A percentile compares a stretch with the other conserved stretches of the same genome.
Conservation (phyloP, 2,113 vertebrate species). For the Oxygymnocypris stewartii region DNA sequence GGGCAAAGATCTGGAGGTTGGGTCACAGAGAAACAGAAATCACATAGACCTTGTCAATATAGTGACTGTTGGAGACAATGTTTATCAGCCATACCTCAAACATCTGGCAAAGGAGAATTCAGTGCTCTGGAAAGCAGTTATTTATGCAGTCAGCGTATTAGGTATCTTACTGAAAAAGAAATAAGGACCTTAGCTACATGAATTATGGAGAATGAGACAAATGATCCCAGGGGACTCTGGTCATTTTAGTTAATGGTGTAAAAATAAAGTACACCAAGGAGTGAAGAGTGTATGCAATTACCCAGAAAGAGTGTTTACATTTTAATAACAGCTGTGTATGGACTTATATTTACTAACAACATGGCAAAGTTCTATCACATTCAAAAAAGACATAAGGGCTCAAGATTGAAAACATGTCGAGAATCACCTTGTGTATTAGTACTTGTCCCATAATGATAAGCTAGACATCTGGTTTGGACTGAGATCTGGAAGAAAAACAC, state of each 20-base stretch:
- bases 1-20: background rate
- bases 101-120: background rate
- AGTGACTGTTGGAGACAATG: background rate
- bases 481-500: background rate
- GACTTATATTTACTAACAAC: background rate
- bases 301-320: background rate
- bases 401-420: background rate
- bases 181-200: background rate
- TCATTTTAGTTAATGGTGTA: conserved; percentile 6
- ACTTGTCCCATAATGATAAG: background rate
- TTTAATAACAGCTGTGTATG: background rate
- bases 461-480: background rate
- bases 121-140: background rate
- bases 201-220: conserved; percentile 19
- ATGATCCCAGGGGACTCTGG: background rate
- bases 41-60: background rate
- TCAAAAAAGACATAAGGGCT: background rate
- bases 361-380: background rate
- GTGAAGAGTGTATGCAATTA: background rate
- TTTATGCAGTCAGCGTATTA: conserved; percentile 6
- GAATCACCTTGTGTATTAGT: background rate
- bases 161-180: background rate
- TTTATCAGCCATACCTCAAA: background rate
- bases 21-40: conserved; percentile 2
- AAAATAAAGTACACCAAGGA: background rate